Base-by-base conservation (phyloP, 2,888 invertebrate genomes). In the Tubiluchus corallicola region DNA sequence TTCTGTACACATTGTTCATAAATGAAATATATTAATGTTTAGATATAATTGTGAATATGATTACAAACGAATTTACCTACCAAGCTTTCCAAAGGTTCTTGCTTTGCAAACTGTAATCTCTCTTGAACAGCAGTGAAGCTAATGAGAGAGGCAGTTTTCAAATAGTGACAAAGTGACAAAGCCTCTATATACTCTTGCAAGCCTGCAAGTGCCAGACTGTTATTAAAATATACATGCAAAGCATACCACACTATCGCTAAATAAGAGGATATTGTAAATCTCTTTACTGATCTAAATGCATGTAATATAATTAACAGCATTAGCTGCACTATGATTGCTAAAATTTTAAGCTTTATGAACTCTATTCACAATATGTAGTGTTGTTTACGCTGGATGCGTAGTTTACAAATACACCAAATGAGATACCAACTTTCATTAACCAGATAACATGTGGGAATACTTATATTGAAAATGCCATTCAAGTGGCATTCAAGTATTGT, bases 151-250 rank as follows among this genome's bases (percentile, higher is more conserved):
- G 70, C 71, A 13, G 66, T 65, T 48, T 72, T 70, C 51, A 83
- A 65, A 53, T 77, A 77, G 45, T 79, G 75, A 56, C 75, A 77
- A 51, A 84, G 79, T 3, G 82, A 77, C 41, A 76, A 68, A 0
- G 88, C 88, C 65, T 90, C 88, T 44, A 85, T 72, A 54, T 78
- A 87, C 64, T 90, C 88, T 59, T 88, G 82, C 5, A 70, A 50
- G 29, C 69, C 69, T 69, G 50, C 3, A 51, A 51, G n/a, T n/a
- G n/a, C n/a, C n/a, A n/a, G n/a, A n/a, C n/a, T n/a, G n/a, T n/a
- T n/a, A n/a, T n/a, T n/a, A n/a, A 47, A 21, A 45, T 4, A 15
- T 17, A 41, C 16, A 16, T 38, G 21, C 3, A 3, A 17, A 4
- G 15, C 4, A 17, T 3, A 20, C 19, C n/a, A 15, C 16, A 3